Evolutionary conservation across 1,140 invertebrate genomes (phyloP).

Genomic region (Periplaneta americana): DNA sequence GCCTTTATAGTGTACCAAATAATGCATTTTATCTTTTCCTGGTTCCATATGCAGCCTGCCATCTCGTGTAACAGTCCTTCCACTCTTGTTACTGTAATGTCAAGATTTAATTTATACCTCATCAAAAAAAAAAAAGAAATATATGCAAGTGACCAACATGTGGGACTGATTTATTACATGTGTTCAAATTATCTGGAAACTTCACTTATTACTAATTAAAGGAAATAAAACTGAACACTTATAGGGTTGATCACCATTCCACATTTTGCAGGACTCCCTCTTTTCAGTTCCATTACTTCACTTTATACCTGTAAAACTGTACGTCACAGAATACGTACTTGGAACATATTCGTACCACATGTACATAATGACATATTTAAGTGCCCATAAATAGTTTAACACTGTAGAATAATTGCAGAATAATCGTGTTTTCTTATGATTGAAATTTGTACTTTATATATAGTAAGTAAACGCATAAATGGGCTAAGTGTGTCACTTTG

Average conservation of each 20-base stretch:
- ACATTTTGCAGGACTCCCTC: not conserved
- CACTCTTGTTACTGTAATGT: not conserved
- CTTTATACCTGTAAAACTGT: not conserved
- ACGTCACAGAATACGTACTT: not conserved
- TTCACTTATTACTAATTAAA: not conserved
- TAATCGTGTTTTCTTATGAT: no score
- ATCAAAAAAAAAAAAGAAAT: not conserved
- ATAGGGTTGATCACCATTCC: not conserved
- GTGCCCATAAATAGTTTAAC: no score
- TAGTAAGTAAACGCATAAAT: no score
- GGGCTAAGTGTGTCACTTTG: no score
- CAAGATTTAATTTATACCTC: not conserved
- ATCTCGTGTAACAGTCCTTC: not conserved
- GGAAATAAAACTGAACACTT: not conserved
- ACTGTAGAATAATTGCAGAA: no score
- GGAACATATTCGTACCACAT: not conserved
- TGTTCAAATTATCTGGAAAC: not conserved
- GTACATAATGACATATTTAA: not conserved
- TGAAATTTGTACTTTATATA: no score
- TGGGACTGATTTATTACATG: not conserved
- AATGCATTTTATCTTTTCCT: not conserved
- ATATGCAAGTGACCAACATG: not conserved
- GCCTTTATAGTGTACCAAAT: not conserved
- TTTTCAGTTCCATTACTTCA: not conserved
- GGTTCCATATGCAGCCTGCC: not conserved